phyloP scores from a whole-genome alignment of 64 coral and sea anemone species.

The Montipora foliosa region DNA sequence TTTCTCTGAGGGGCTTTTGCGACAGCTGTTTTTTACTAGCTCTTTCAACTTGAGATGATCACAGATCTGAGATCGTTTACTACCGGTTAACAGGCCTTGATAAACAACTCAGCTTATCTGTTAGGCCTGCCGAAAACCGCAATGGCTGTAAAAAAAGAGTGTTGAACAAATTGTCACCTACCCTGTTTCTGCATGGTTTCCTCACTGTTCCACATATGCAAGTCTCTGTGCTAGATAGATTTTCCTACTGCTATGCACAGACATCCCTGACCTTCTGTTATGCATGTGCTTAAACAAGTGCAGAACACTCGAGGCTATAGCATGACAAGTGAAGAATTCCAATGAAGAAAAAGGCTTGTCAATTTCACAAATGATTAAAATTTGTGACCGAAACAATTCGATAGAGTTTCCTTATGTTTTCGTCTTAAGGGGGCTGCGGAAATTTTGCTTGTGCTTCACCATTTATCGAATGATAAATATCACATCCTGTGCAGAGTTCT shows the following conservation, averaged over 20 bases:
- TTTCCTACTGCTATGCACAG: not conserved
- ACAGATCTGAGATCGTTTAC: not conserved
- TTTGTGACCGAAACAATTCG: too few relatives aligned
- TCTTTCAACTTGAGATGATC: not conserved
- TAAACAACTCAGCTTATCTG: too few relatives aligned
- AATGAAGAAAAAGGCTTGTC: too few relatives aligned
- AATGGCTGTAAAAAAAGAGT: not conserved
- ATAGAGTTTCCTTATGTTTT: too few relatives aligned
- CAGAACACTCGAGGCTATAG: not conserved
- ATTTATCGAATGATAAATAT: too few relatives aligned
- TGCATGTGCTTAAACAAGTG: not conserved
- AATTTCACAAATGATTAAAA: too few relatives aligned
- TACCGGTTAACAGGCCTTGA: not conserved
- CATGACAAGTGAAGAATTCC: too few relatives aligned
- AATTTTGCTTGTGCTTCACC: too few relatives aligned
- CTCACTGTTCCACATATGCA: not conserved
- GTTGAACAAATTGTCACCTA: not conserved
- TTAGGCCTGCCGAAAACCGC: not conserved
- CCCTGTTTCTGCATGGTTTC: constrained; percentile 8
- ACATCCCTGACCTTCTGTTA: not conserved
- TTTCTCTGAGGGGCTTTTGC: not conserved
- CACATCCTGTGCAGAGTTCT: too few relatives aligned
- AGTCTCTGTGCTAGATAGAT: not conserved
- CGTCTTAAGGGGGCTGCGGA: too few relatives aligned
- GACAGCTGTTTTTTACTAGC: not conserved